These are phyloP conservation scores for Magallana ariakensis DNA, from an alignment of 1,140 invertebrate genomes.

Conservation along the genomic window DNA sequence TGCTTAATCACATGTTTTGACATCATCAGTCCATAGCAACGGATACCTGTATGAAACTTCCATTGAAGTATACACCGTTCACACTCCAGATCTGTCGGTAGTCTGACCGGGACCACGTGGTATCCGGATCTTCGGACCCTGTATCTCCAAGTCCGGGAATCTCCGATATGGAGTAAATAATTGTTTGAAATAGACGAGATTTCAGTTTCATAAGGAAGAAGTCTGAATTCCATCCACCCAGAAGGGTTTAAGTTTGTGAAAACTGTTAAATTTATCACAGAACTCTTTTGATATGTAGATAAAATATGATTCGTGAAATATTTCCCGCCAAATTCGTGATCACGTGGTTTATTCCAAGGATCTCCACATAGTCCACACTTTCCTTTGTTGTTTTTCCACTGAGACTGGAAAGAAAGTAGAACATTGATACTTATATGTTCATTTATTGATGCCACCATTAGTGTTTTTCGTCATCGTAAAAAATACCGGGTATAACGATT, in stretches of 20 bases:
- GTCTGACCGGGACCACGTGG: slow-evolving; percentile 61
- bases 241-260: slow-evolving; percentile 52
- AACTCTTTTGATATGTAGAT: slow-evolving; percentile 30
- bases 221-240: slow-evolving; percentile 92
- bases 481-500: too few relatives aligned
- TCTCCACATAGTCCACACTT: slow-evolving; percentile 94
- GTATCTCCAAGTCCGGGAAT: slow-evolving; percentile 51
- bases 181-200: slow-evolving; percentile 51
- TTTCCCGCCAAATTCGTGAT: slow-evolving; percentile 59
- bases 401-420: slow-evolving; percentile 81
- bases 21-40: too few relatives aligned
- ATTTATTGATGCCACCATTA: too few relatives aligned
- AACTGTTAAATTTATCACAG: slow-evolving; percentile 55
- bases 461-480: too few relatives aligned
- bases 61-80: slow-evolving; percentile 92
- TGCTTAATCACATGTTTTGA: too few relatives aligned
- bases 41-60: slow-evolving; percentile 90
- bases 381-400: slow-evolving; percentile 91
- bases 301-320: slow-evolving; percentile 40
- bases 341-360: slow-evolving; percentile 83
- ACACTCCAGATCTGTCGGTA: slow-evolving; percentile 90
- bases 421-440: not conserved
- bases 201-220: slow-evolving; percentile 77
- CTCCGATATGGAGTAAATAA: slow-evolving; percentile 49
- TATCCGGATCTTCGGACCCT: slow-evolving; percentile 52